phyloP scores from a whole-genome alignment of 1,140 invertebrate species.

The Nomia melanderi region DNA sequence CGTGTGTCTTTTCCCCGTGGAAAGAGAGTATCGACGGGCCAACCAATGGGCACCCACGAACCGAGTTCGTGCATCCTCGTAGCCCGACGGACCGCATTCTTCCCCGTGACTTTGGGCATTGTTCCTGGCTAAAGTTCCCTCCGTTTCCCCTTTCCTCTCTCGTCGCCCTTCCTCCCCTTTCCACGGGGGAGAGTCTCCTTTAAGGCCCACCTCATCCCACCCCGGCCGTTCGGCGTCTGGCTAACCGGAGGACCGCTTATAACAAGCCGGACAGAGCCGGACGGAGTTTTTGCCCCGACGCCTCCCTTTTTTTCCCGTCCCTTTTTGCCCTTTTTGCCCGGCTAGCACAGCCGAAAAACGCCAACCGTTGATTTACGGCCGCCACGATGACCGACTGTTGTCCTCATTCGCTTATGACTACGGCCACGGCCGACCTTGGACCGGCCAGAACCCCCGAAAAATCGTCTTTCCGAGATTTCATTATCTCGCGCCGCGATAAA shows the following conservation, averaged over 20 bases:
- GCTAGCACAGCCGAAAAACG: conserved; percentile 74
- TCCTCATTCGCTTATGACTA: conserved; percentile 69
- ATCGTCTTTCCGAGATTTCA: conserved; percentile 7
- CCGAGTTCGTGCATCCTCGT: conserved; percentile 57
- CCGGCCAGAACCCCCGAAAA: background rate
- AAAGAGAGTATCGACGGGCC: conserved; percentile 56
- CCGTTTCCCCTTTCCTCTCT: conserved; percentile 8
- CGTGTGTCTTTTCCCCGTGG: conserved; percentile 35
- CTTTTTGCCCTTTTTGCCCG: conserved; percentile 37
- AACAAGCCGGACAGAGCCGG: conserved; percentile 68
- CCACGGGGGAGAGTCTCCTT: conserved; percentile 20
- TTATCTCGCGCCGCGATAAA: conserved; percentile 37
- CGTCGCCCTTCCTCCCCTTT: conserved; percentile 1
- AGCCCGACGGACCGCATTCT: conserved; percentile 80
- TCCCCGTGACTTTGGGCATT: conserved; percentile 79
- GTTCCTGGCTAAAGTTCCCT: conserved; percentile 70
- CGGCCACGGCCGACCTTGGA: conserved; percentile 73
- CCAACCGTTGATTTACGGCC: conserved; percentile 76
- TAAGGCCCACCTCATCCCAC: conserved; percentile 46
- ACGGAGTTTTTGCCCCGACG: conserved; percentile 67
- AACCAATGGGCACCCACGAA: conserved; percentile 45
- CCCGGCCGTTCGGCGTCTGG: conserved; percentile 28
- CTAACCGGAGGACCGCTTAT: conserved; percentile 61
- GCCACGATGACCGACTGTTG: conserved; percentile 78
- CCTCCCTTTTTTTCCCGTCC: conserved; percentile 48